Evolutionary conservation across 1,140 invertebrate species (phyloP).

Genomic region (Calliphora vicina): DNA sequence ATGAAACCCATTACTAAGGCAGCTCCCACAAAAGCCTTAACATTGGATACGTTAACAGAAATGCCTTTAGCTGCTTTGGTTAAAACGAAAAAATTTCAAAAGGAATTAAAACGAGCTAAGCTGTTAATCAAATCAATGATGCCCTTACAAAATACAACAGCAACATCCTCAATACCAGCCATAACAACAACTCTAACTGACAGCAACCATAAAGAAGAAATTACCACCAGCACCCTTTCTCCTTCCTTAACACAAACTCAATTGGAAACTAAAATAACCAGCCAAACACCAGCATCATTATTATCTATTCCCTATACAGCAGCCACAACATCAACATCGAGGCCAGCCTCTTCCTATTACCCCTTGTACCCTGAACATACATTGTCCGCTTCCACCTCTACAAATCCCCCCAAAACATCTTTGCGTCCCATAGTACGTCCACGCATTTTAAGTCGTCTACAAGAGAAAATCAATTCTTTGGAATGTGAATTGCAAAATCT

Average conservation of each 20-base stretch:
- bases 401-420: conserved; percentile 53
- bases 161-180: conserved; percentile 27
- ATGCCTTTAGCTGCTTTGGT: not conserved
- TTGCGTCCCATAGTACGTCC: conserved; percentile 60
- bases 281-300: not conserved
- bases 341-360: not conserved
- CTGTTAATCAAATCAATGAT: conserved; percentile 56
- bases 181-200: not conserved
- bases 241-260: not conserved
- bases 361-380: too few species aligned
- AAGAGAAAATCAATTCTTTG: conserved; percentile 69
- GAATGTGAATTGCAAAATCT: conserved; percentile 70
- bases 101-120: conserved; percentile 59
- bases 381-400: conserved; percentile 25
- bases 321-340: conserved; percentile 23
- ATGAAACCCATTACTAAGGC: not conserved
- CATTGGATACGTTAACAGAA: not conserved
- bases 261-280: not conserved
- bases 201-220: not conserved
- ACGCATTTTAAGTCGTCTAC: conserved; percentile 62
- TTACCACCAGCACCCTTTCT: not conserved
- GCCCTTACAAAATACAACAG: conserved; percentile 38
- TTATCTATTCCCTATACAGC: not conserved
- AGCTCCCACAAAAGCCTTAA: not conserved
- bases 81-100: conserved; percentile 54